Percentiles rank a stretch among this genome's conserved stretches.
These are phyloP conservation scores for Thalassarche chlororhynchos DNA, from an alignment of 2,113 vertebrate species.

Conservation along the genomic window DNA sequence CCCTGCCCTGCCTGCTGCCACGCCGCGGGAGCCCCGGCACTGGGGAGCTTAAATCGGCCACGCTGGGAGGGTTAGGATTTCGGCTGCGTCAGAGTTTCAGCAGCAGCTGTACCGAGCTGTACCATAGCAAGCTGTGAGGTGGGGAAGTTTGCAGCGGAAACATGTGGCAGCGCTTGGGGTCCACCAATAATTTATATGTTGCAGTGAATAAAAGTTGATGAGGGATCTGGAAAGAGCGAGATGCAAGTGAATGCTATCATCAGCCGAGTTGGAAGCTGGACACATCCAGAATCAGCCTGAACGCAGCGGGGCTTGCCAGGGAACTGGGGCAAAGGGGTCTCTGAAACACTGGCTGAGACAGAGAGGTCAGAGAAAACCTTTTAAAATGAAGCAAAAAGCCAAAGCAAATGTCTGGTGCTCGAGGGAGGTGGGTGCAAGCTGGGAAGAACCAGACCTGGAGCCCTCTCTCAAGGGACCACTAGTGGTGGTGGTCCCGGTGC, in stretches of 20 bases:
- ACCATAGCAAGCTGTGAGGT: background rate
- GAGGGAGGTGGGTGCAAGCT: background rate
- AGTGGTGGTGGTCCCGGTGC: too few species aligned
- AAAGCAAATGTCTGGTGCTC: background rate
- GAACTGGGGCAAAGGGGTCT: background rate
- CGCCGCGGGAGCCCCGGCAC: too few species aligned
- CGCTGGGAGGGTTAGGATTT: background rate
- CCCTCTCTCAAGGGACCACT: background rate
- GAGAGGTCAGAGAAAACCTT: background rate
- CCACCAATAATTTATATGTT: background rate
- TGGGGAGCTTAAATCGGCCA: too few species aligned
- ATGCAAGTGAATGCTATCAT: background rate
- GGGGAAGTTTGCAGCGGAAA: background rate
- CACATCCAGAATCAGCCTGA: background rate
- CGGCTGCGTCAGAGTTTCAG: background rate
- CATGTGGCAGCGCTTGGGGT: background rate
- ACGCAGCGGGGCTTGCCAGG: background rate
- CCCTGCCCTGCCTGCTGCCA: background rate
- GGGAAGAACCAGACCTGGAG: background rate
- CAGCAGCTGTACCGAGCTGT: background rate
- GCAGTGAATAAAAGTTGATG: background rate
- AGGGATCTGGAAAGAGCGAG: background rate
- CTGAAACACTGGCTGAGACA: background rate
- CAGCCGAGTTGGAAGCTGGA: background rate
- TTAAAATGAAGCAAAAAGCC: background rate